These are phyloP conservation scores for Cryptoprocta ferox DNA, from an alignment of 2,797 vertebrate genomes.

Conservation along the genomic window DNA sequence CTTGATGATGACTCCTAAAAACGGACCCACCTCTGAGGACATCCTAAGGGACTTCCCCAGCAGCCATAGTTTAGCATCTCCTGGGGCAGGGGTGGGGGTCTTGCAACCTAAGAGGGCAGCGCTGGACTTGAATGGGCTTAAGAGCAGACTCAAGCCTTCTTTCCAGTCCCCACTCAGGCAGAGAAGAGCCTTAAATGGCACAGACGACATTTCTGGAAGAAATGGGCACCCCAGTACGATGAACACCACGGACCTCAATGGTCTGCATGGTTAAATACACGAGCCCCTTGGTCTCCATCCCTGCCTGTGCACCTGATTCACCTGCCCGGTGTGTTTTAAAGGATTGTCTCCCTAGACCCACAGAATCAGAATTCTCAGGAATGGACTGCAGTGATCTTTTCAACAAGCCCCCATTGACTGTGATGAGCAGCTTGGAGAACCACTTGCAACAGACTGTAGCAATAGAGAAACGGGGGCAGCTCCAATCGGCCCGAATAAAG, in stretches of 20 bases:
- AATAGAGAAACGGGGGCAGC: not conserved
- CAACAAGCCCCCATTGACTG: not conserved
- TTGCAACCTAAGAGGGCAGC: not conserved
- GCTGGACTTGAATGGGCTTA: not conserved
- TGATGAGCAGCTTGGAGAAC: not conserved
- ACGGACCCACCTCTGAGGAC: not conserved
- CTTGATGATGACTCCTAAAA: not conserved
- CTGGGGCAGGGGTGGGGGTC: no score
- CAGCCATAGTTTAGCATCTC: no score
- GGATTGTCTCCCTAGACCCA: not conserved
- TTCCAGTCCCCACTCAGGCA: not conserved
- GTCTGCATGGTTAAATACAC: not conserved
- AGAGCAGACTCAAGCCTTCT: not conserved
- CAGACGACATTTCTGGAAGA: not conserved
- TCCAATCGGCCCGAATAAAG: not conserved
- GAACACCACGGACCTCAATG: not conserved
- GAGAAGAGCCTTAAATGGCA: no score
- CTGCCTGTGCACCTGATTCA: not conserved
- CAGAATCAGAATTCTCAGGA: not conserved
- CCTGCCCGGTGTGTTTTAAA: not conserved
- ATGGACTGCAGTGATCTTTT: not conserved
- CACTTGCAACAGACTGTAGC: not conserved
- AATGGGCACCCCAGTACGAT: rapidly evolving
- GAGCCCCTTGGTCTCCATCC: not conserved
- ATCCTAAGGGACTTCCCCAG: not conserved